These are phyloP conservation scores for Limnephilus lunatus DNA, from an alignment of 2,888 invertebrate genomes.

Conservation along the genomic window DNA sequence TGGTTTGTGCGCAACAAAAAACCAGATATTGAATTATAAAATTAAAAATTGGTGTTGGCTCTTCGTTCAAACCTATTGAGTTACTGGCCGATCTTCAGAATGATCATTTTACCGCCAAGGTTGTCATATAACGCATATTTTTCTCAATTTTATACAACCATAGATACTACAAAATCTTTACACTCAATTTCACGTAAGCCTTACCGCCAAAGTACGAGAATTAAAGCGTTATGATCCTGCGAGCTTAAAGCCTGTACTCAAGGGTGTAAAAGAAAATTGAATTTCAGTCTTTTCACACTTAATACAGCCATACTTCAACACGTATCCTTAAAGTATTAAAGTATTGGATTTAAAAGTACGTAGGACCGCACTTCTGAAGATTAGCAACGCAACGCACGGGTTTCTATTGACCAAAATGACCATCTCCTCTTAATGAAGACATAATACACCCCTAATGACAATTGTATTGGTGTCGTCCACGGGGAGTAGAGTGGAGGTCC, in stretches of 20 bases:
- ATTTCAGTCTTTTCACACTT: not conserved
- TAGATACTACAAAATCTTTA: not conserved
- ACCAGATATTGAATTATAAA: too few species aligned
- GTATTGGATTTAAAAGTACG: not conserved
- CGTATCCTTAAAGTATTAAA: not conserved
- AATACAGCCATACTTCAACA: not conserved
- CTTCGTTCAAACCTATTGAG: not conserved
- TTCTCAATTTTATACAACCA: not conserved
- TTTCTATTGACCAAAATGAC: not conserved
- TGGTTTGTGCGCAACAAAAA: too few species aligned
- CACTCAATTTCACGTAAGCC: not conserved
- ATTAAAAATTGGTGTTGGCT: not conserved
- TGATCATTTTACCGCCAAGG: not conserved
- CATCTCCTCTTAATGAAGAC: constrained; percentile 59
- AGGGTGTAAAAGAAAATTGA: not conserved
- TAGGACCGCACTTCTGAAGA: not conserved
- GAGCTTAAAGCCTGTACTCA: not conserved
- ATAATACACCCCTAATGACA: constrained; percentile 49
- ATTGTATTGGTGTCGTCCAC: constrained; percentile 50
- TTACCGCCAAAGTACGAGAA: not conserved
- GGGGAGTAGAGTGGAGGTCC: constrained; percentile 24
- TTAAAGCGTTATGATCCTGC: not conserved
- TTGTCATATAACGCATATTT: not conserved
- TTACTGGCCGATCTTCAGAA: not conserved
- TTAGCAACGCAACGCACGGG: constrained; percentile 21